These are phyloP conservation scores for Notamacropus eugenii DNA, from an alignment of 2,797 vertebrate genomes.

Conservation along the genomic window DNA sequence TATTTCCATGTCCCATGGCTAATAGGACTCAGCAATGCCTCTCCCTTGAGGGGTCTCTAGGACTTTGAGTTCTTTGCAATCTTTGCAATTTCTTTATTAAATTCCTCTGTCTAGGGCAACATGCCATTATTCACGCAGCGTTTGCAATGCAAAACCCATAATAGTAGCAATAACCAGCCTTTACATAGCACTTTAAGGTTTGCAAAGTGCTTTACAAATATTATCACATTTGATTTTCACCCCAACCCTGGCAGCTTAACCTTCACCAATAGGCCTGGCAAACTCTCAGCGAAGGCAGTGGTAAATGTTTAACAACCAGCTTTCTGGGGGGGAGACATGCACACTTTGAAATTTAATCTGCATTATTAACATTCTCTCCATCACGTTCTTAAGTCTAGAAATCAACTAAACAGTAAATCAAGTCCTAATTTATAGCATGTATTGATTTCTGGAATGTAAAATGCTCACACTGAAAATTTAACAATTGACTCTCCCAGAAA, in stretches of 20 bases:
- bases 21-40: neutral
- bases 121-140: neutral
- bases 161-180: neutral
- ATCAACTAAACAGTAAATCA: neutral
- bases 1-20: neutral
- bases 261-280: neutral
- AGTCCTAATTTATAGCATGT: neutral
- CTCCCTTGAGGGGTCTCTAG: neutral
- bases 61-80: neutral
- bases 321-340: neutral
- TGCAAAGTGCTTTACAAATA: neutral
- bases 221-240: neutral
- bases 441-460: neutral
- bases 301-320: neutral
- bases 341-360: neutral
- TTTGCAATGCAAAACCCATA: neutral
- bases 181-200: neutral
- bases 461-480: neutral
- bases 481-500: neutral
- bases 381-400: neutral
- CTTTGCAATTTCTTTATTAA: neutral
- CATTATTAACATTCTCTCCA: neutral
- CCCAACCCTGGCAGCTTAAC: neutral
- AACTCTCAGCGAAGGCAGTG: neutral
- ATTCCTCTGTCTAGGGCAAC: neutral